These are phyloP conservation scores for Syngnathus floridae DNA, from an alignment of 2,113 vertebrate genomes.

Conservation along the genomic window DNA sequence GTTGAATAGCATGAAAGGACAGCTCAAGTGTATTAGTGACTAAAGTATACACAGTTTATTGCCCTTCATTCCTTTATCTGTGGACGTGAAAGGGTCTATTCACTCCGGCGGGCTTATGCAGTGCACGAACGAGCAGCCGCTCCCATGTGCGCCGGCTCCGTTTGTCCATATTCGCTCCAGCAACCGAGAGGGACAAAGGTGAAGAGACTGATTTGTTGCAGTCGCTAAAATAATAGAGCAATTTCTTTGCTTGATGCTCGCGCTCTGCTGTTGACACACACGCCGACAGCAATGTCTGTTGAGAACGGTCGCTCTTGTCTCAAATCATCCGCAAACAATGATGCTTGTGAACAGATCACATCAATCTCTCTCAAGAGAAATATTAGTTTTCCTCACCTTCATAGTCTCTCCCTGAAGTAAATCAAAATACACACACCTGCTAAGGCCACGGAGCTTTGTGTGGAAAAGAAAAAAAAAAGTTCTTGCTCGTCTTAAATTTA, in stretches of 20 bases:
- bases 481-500: constrained; percentile 51
- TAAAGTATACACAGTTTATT: constrained; percentile 59
- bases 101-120: constrained; percentile 48
- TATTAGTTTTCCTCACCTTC: constrained; percentile 55
- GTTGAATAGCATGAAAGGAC: constrained; percentile 47
- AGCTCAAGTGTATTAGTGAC: constrained; percentile 50
- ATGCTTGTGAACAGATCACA: constrained; percentile 64
- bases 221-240: constrained; percentile 67
- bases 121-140: constrained; percentile 44
- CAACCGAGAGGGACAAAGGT: constrained; percentile 62
- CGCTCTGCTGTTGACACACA: constrained; percentile 47
- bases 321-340: constrained; percentile 64
- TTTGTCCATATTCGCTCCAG: constrained; percentile 55
- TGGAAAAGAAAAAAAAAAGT: constrained; percentile 40
- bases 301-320: constrained; percentile 58
- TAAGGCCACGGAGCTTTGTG: constrained; percentile 24
- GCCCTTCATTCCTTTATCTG: constrained; percentile 58
- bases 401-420: constrained; percentile 1
- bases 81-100: constrained; percentile 54
- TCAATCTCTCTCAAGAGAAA: constrained; percentile 72
- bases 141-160: constrained; percentile 46
- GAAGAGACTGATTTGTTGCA: constrained; percentile 68
- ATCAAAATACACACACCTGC: constrained; percentile 26
- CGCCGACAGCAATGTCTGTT: constrained; percentile 21
- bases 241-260: constrained; percentile 67